phyloP scores from a whole-genome alignment of 2,888 invertebrate genomes.

The Watsonalla cultraria region DNA sequence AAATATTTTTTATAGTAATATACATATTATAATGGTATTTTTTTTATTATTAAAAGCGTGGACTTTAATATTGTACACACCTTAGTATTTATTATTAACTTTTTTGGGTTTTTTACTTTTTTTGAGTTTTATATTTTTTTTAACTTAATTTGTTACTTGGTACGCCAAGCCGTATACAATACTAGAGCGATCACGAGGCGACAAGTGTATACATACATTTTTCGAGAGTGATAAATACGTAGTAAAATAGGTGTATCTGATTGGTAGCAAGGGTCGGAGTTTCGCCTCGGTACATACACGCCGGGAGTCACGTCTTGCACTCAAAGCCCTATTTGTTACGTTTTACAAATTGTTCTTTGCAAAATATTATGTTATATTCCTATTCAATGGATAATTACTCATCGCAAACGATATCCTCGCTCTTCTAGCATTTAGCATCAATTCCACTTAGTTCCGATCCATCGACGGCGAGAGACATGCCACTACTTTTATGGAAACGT shows the following conservation, averaged over 20 bases:
- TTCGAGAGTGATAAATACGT: conserved; percentile 63
- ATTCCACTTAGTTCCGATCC: conserved; percentile 12
- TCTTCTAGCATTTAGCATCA: conserved; percentile 18
- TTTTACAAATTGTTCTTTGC: conserved; percentile 27
- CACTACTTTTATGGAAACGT: conserved; percentile 55
- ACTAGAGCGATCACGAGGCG: conserved; percentile 64
- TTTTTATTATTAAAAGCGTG: conserved; percentile 51
- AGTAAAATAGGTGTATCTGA: conserved; percentile 61
- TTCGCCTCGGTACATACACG: conserved; percentile 3
- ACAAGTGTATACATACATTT: conserved; percentile 60
- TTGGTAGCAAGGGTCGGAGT: conserved; percentile 41
- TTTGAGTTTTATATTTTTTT: conserved; percentile 44
- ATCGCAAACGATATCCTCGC: conserved; percentile 16
- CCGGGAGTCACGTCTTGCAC: conserved; percentile 6
- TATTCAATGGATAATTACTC: conserved; percentile 11
- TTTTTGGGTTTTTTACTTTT: conserved; percentile 45
- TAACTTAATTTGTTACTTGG: conserved; percentile 66
- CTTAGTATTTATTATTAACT: conserved; percentile 53
- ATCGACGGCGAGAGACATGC: conserved; percentile 55
- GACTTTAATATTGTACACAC: conserved; percentile 74
- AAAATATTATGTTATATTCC: conserved; percentile 14
- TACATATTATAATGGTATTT: conserved; percentile 33
- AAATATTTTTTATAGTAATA: conserved; percentile 51
- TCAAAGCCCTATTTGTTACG: conserved; percentile 42
- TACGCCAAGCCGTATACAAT: conserved; percentile 73